Base-by-base conservation (phyloP, 2,888 invertebrate species). In the Synergus umbraculus region DNA sequence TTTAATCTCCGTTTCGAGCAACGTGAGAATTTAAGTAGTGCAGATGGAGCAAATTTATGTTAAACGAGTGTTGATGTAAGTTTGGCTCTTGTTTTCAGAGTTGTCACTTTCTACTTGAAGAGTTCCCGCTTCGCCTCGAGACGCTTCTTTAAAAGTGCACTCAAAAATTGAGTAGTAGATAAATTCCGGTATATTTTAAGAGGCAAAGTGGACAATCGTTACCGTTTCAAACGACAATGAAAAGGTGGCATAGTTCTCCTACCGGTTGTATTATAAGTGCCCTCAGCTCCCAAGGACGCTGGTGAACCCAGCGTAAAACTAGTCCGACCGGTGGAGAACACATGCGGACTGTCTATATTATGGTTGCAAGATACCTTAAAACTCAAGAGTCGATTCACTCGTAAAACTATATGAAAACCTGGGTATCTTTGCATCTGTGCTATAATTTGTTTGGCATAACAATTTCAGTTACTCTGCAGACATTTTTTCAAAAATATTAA, bases 261-360 rank as follows among this genome's bases (percentile, higher is more conserved):
- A 67, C 76, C 49, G 67, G 79, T 67, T 77, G 46, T 69, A 37
- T 65, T 79, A 37, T 46, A 46, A 18, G 69, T 64, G 65, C 60
- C 37, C 78, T 37, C 66, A 60, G 66, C 41, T 58, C 54, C 85
- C 89, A 89, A 89, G 89, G 89, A 84, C 89, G 86, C 85, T 60
- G 77, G 85, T 86, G 86, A 86, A 83, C 86, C 86, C 84, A 87
- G 88, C 88, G 87, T 88, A 86, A 88, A 89, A 89, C 89, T 88
- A 88, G 88, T 88, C 83, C 87, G 87, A 88, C 88, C 87, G 83
- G 88, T 87, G 85, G 9, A 69, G 60, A 65, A 29, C 65, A 78
- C 69, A 49, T 64, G n/a, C n/a, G 79, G 73, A 18, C 58, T 58
- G 65, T 54, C 73, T 44, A 65, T 49, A 2, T 54, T 22, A 37